Evolutionary conservation across 1,140 invertebrate genomes (phyloP), one percentile per base, ranked within the genome.

Genomic region (Triops longicaudatus): DNA sequence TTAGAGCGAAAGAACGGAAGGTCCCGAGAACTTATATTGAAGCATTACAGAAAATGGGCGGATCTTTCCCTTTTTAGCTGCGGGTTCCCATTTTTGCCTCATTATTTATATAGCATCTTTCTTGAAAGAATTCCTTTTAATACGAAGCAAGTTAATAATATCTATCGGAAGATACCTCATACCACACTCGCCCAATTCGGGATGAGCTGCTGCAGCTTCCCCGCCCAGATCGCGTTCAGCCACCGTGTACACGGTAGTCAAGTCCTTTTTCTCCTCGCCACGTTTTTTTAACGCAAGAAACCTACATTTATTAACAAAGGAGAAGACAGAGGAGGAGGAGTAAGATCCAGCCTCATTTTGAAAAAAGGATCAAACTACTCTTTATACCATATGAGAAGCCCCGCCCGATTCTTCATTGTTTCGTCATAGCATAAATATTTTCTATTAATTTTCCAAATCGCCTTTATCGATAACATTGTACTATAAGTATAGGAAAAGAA

Each of bases 391-490:
- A 37, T 37, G 31, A 37, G 31, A 37, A 37, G 31, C 31, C 7
- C 31, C 31, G 31, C 31, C 31, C 31, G 31, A 37, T 37, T n/a
- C 50, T 17, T 63, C 50, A 63, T 63, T 63, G 50, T 63, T 63
- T 63, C 50, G 31, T 37, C 31, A 37, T 37, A 37, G 31, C 50
- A 63, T 63, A 63, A 63, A 63, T 63, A 63, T 63, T 63, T 63
- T 63, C n/a, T 63, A 63, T 63, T 63, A 63, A 63, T 63, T n/a
- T 63, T 2, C 17, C 50, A 17, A 37, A 37, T 0, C 17, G 50
- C 50, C 22, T 63, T 63, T 63, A 63, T 63, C 50, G 50, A 63
- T 63, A 63, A 63, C 50, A 63, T 63, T 63, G 50, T 63, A 63
- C 50, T 63, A 14, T 63, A 63, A 22, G 50, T 6, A 63, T 6